Conservation (phyloP, 2,113 vertebrate genomes). For the Axis porcinus region DNA sequence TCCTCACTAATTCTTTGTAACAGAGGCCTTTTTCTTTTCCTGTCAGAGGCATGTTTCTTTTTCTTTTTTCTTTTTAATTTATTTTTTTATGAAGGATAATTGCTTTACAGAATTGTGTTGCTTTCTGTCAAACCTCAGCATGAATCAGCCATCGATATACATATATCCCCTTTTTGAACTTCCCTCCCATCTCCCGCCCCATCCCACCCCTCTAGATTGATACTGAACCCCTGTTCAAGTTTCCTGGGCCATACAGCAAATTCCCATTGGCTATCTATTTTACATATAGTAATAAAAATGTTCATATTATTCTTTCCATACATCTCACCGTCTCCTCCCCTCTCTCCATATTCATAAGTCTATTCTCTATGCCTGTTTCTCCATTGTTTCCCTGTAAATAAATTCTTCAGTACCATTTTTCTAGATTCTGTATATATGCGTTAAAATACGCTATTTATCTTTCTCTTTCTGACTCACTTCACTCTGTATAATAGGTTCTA, state of each 20-base stretch:
- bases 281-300: not conserved
- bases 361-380: not conserved
- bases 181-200: not conserved
- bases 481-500: not conserved
- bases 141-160: not conserved
- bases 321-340: not conserved
- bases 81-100: not conserved
- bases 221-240: not conserved
- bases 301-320: not conserved
- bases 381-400: not conserved
- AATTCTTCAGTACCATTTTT: not conserved
- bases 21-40: not conserved
- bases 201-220: not conserved
- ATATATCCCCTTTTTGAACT: not conserved
- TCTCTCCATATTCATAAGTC: not conserved
- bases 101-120: not conserved
- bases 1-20: not conserved
- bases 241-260: not conserved
- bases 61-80: not conserved
- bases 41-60: not conserved
- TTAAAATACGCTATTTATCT: not conserved
- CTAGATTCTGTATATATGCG: not conserved
- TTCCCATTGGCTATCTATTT: not conserved
- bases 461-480: not conserved
- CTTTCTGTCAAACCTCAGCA: not conserved